Conservation (phyloP, 2,888 invertebrate species). For the Muschampia plurimacula region DNA sequence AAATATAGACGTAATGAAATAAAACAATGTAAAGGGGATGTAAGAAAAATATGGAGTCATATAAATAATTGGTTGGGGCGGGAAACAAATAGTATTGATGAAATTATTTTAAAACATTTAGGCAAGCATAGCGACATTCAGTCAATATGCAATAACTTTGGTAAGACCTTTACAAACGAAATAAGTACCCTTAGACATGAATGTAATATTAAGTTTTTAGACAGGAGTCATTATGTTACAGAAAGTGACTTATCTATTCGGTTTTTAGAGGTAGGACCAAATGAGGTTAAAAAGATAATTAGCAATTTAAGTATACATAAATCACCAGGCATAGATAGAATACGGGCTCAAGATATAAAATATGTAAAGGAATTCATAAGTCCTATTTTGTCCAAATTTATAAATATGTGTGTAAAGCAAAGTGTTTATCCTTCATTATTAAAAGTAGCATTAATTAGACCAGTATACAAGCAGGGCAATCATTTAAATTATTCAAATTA, state of each 20-base stretch:
- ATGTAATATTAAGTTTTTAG: background rate
- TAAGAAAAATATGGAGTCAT: conserved; percentile 7
- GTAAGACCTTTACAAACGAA: conserved; percentile 1
- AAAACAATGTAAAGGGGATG: conserved; percentile 7
- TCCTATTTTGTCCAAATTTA: conserved; percentile 39
- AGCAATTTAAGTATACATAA: background rate
- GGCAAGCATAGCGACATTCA: background rate
- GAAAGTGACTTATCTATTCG: conserved; percentile 5
- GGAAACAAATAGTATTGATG: conserved; percentile 10
- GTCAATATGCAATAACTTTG: conserved; percentile 12
- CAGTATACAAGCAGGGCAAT: conserved; percentile 41
- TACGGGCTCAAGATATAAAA: conserved; percentile 38
- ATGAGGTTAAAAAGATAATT: background rate
- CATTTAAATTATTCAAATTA: conserved; percentile 40
- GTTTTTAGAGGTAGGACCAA: background rate
- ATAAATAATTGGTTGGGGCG: conserved; percentile 11
- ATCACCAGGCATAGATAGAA: conserved; percentile 31
- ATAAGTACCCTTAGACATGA: background rate
- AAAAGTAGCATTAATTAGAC: conserved; percentile 37
- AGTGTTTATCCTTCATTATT: conserved; percentile 33
- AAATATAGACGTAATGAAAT: background rate
- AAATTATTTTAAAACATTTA: conserved; percentile 2
- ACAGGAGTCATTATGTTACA: background rate
- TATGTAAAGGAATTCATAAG: conserved; percentile 30
- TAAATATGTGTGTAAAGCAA: conserved; percentile 32